phyloP scores from a whole-genome alignment of 2,888 invertebrate genomes.

The Eristalis intricaria region DNA sequence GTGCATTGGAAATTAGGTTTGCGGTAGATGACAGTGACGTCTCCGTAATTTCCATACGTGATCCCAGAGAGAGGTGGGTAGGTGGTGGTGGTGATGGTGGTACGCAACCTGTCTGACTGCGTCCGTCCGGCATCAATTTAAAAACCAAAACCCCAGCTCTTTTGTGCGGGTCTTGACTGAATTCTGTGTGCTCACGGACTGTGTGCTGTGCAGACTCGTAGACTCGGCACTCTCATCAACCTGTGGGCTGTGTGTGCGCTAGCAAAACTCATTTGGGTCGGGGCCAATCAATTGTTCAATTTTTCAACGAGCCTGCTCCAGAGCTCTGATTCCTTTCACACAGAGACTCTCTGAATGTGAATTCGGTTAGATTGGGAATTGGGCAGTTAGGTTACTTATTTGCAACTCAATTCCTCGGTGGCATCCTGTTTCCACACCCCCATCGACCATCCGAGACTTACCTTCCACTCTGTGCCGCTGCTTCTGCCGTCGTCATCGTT shows the following conservation, averaged over 20 bases:
- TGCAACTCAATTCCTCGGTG: constrained; percentile 20
- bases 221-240: constrained; percentile 20
- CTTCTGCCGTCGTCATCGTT: constrained; percentile 49
- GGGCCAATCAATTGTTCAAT: constrained; percentile 66
- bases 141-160: constrained; percentile 25
- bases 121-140: constrained; percentile 9
- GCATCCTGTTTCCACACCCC: not conserved
- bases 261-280: constrained; percentile 48
- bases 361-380: constrained; percentile 64
- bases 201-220: not conserved
- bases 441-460: not conserved
- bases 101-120: not conserved
- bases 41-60: constrained; percentile 54
- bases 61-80: constrained; percentile 20
- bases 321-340: constrained; percentile 9
- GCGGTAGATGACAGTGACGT: constrained; percentile 66
- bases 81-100: no score
- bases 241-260: constrained; percentile 4
- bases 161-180: constrained; percentile 23
- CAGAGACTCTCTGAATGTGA: constrained; percentile 61
- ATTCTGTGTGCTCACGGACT: not conserved
- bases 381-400: constrained; percentile 67
- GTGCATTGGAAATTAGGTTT: constrained; percentile 66
- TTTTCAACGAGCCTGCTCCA: constrained; percentile 20
- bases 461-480: not conserved